Conservation (phyloP, 2,797 vertebrate species). For the Dryobates pubescens region DNA sequence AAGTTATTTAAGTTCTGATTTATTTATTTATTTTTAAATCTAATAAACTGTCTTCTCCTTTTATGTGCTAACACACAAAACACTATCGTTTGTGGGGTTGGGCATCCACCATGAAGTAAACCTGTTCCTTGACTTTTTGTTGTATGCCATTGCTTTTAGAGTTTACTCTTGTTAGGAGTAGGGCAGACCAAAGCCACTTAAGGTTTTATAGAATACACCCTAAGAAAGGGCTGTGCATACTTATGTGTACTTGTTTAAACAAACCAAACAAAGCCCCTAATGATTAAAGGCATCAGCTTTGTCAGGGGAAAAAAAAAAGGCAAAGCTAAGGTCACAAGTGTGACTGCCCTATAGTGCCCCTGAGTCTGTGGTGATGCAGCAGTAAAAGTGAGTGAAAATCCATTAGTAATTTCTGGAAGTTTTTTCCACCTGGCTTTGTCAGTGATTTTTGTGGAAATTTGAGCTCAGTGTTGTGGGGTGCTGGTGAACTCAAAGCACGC, state of each 20-base stretch:
- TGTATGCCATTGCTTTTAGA: neutral
- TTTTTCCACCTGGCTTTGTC: neutral
- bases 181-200: neutral
- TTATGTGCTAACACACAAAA: neutral
- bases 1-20: neutral
- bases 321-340: neutral
- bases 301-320: neutral
- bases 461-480: neutral
- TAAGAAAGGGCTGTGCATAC: neutral
- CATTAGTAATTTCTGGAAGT: neutral
- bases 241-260: neutral
- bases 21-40: neutral
- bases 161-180: neutral
- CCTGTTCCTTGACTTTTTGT: neutral
- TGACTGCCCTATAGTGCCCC: neutral
- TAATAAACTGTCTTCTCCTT: neutral
- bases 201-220: neutral
- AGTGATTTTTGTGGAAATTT: neutral
- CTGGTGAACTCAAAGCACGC: rapidly evolving
- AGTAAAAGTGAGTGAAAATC: neutral
- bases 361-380: neutral
- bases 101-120: neutral
- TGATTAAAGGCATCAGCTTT: neutral
- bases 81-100: neutral
- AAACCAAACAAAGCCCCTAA: neutral